A percentile compares a stretch with the other conserved stretches of the same genome.
Evolutionary conservation across 1,140 invertebrate genomes (phyloP).

Genomic region (Caenorhabditis inopinata): DNA sequence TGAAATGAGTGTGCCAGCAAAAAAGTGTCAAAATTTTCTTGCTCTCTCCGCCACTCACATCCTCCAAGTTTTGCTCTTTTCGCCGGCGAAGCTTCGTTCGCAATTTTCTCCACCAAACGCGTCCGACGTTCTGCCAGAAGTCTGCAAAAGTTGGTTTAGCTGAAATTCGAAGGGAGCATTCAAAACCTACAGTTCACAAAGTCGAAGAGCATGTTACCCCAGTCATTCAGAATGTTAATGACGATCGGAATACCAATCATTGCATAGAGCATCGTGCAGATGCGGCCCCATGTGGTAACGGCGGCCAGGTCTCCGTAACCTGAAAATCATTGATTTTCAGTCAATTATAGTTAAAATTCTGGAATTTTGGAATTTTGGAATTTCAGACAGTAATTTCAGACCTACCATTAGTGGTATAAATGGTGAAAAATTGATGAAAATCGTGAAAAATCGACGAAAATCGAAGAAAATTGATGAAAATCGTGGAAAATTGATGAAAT

Average conservation of each 20-base stretch:
- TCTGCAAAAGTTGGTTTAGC: not conserved
- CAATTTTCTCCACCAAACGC: not conserved
- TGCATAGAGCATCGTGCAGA: constrained; percentile 49
- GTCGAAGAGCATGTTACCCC: constrained; percentile 48
- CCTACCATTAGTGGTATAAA: too few relatives aligned
- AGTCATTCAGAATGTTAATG: constrained; percentile 52
- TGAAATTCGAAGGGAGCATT: not conserved
- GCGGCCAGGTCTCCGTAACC: constrained; percentile 49
- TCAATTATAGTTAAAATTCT: not conserved
- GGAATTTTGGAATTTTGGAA: too few relatives aligned
- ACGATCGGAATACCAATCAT: constrained; percentile 49
- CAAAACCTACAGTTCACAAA: constrained; percentile 44
- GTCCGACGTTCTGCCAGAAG: not conserved
- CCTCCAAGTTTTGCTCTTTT: constrained; percentile 10
- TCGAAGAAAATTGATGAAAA: too few relatives aligned
- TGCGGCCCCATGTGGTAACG: constrained; percentile 35
- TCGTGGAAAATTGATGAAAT: too few relatives aligned
- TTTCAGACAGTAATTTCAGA: too few relatives aligned
- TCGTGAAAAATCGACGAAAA: too few relatives aligned
- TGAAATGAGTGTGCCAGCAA: too few relatives aligned
- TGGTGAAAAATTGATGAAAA: too few relatives aligned
- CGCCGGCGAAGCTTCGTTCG: not conserved
- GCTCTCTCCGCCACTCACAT: constrained; percentile 9
- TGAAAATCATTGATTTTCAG: too few relatives aligned
- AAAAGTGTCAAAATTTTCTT: not conserved